Base-by-base conservation (phyloP, 2,797 vertebrate genomes). In the Neoniphon sammara region DNA sequence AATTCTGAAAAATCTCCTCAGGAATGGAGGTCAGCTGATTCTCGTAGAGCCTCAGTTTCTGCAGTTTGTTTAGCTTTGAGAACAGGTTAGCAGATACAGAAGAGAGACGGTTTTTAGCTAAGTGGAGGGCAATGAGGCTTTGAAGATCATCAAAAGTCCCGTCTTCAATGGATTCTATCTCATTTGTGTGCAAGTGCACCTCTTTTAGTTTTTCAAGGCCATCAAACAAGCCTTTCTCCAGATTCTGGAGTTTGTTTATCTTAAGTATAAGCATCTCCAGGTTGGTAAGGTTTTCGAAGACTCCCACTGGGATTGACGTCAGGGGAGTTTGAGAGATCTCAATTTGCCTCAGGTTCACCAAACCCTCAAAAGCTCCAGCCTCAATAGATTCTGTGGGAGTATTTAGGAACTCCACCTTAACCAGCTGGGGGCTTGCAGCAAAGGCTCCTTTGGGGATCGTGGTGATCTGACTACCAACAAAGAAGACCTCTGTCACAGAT, bases 211-310 rank as follows among this genome's bases (percentile, higher is more conserved):
- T 89, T 21, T 18, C 50, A 25, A 95, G 88, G 25, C 83, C 85
- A 3, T 95, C 88, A 81, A 95, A 96, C 31, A 94, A 78, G 17
- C 94, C 93, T 50, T 87, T 93, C 21, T 94, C 90, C 1, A 95
- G 73, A 21, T 21, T 78, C 2, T 8, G 85, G 42, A 95, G 67
- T 10, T 83, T 88, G 80, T 94, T 95, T 6, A 25, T 56, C 85
- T 93, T 94, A 21, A 98, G 73, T 49, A 70, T 57, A 71, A 95
- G 87, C 2, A 0, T 91, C 56, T 90, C 67, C 75, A 97, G 77
- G 25, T 84, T 94, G 47, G n/a, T 36, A 17, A 96, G 87, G 46
- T 90, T 70, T 57, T 88, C 83, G 83, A 97, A 96, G 70, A 92
- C 82, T 44, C 91, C 94, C 21, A 80, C 64, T 5, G 89, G 75